Conservation (phyloP, 2,797 vertebrate species). For the Molossus alvarezi region DNA sequence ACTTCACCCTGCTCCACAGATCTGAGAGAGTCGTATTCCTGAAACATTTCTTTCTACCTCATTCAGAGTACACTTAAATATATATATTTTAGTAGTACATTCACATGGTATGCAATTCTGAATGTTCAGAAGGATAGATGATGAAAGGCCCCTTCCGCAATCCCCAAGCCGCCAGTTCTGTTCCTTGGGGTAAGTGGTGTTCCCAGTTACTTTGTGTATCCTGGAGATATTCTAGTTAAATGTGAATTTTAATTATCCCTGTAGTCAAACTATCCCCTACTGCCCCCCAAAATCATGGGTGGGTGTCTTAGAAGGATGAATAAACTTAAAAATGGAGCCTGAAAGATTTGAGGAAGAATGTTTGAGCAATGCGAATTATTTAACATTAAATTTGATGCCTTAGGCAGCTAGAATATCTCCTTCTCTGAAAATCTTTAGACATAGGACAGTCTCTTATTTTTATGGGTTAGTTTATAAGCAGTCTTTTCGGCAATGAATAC, state of each 20-base stretch:
- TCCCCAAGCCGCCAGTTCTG: neutral
- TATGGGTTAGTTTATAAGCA: neutral
- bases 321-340: constrained; percentile 26
- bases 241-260: neutral
- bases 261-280: neutral
- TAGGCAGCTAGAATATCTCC: neutral
- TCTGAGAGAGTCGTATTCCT: neutral
- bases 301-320: neutral
- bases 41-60: neutral
- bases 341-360: neutral
- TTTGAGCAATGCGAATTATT: constrained; percentile 22
- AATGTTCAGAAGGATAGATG: neutral
- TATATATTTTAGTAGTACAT: neutral
- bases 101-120: neutral
- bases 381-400: constrained; percentile 1
- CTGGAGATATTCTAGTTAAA: neutral
- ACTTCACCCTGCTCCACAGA: neutral
- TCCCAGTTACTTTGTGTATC: neutral
- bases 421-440: constrained; percentile 61
- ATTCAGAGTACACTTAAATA: neutral
- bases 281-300: neutral
- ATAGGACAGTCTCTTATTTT: neutral
- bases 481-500: neutral
- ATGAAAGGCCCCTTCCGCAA: neutral
- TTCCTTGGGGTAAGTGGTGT: neutral